Base-by-base conservation (phyloP, 2,113 vertebrate genomes). In the Leptosomus discolor region DNA sequence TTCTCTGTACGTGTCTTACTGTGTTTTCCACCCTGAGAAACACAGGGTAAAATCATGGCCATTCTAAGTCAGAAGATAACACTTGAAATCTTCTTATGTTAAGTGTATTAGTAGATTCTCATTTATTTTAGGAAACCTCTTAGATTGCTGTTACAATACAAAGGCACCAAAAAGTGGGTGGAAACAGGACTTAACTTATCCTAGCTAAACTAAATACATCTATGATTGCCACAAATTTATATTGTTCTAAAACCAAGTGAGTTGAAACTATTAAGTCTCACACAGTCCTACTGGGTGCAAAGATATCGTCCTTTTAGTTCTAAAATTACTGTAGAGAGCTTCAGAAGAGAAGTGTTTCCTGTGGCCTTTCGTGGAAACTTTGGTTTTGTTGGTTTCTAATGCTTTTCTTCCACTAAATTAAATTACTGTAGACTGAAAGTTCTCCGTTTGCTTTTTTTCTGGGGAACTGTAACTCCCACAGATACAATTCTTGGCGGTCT, bases 391-490 rank as follows among this genome's bases (percentile, higher is more conserved):
- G 65, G 27, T 41, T 89, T 92, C 64, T 67, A 89, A 87, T 69
- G 73, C 19, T 89, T 86, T 94, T 70, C 73, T 92, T 94, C 60
- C 48, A 68, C 53, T 58, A 94, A 95, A 87, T 80, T 70, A 89
- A 81, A 87, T 94, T 91, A 78, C 51, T 78, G 91, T 2, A 78
- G 77, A 68, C 76, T 71, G 80, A 64, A 94, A 85, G 18, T 69
- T 95, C 63, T 91, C 68, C 43, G 63, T 74, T 95, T 94, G 86
- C 83, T 60, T 94, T 91, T 96, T 92, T 86, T 77, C 84, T 51
- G 45, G 60, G 60, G 88, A 94, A 79, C 69, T 76, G 50, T 70
- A 87, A 92, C 92, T 95, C 96, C 84, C 76, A 94, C 94, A 96
- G 83, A 92, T 29, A 57, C 4, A 81, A 73, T 69, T 82, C 80